A percentile compares a stretch with the other conserved stretches of the same genome.
phyloP scores from a whole-genome alignment of 1,140 invertebrate species.

The Pseudoatta argentina region DNA sequence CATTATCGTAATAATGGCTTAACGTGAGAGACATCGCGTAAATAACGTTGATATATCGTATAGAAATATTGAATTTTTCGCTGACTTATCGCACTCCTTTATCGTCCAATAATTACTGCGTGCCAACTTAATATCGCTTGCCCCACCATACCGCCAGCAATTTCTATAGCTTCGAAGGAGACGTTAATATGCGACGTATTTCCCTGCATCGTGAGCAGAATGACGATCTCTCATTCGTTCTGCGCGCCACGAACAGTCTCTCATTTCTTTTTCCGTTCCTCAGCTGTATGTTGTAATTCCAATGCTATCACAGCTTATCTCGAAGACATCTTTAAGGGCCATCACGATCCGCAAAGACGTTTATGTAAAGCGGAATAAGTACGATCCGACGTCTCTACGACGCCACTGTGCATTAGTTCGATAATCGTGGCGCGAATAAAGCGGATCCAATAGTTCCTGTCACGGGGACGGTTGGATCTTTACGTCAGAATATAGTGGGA shows the following conservation, averaged over 20 bases:
- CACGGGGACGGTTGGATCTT: background rate
- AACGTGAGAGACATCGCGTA: slow-evolving; percentile 53
- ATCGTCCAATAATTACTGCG: slow-evolving; percentile 66
- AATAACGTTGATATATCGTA: slow-evolving; percentile 47
- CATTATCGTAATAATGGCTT: slow-evolving; percentile 65
- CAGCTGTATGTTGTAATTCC: slow-evolving; percentile 47
- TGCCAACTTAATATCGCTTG: slow-evolving; percentile 57
- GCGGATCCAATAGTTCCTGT: slow-evolving; percentile 67
- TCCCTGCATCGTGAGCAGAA: background rate
- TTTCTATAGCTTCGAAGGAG: slow-evolving; percentile 8
- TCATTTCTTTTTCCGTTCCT: slow-evolving; percentile 2
- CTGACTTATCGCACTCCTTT: slow-evolving; percentile 37
- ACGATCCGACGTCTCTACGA: slow-evolving; percentile 68
- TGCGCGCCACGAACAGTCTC: background rate
- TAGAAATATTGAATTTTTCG: slow-evolving; percentile 66
- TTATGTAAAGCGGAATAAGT: slow-evolving; percentile 78
- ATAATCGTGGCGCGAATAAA: slow-evolving; percentile 80
- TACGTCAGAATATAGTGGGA: background rate
- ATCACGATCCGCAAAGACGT: slow-evolving; percentile 79
- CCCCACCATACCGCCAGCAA: background rate
- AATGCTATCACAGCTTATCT: slow-evolving; percentile 74
- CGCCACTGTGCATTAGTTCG: slow-evolving; percentile 40
- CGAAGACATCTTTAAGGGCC: slow-evolving; percentile 80
- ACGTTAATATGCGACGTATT: slow-evolving; percentile 40
- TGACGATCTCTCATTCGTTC: slow-evolving; percentile 15